phyloP scores from a whole-genome alignment of 2,888 invertebrate genomes.

The Disparrhopalites patrizii region DNA sequence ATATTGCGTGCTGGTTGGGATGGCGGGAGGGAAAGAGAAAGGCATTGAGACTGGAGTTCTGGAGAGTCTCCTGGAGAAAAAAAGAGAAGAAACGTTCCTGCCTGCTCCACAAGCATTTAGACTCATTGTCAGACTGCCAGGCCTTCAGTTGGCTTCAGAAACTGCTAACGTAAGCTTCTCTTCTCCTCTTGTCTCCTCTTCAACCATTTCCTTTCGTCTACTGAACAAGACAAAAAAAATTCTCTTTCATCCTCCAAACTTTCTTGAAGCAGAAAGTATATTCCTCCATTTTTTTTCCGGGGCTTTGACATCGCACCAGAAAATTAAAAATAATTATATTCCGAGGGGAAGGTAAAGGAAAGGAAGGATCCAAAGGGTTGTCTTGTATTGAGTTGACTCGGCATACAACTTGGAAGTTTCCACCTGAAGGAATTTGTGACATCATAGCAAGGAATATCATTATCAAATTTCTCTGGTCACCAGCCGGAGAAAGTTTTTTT shows the following conservation, averaged over 20 bases:
- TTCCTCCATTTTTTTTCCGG: too few relatives aligned
- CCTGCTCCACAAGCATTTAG: constrained; percentile 4
- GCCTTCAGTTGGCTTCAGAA: constrained; percentile 22
- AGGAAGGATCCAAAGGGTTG: too few relatives aligned
- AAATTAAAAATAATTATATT: too few relatives aligned
- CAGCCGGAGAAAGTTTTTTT: too few relatives aligned
- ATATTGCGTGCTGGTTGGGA: too few relatives aligned
- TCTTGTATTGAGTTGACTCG: too few relatives aligned
- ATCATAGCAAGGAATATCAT: too few relatives aligned
- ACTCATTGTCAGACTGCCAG: constrained; percentile 17
- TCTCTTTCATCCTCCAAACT: background rate
- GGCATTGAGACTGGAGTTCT: too few relatives aligned
- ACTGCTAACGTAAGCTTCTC: constrained; percentile 19
- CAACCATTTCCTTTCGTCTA: background rate
- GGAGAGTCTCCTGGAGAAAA: background rate
- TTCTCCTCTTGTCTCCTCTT: background rate
- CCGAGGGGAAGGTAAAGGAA: background rate
- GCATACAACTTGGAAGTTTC: too few relatives aligned
- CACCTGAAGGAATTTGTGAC: background rate
- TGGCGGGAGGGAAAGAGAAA: constrained; percentile 18
- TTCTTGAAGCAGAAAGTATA: background rate
- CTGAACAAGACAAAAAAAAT: too few relatives aligned
- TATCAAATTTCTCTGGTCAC: too few relatives aligned
- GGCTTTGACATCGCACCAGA: too few relatives aligned
- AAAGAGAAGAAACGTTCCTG: constrained; percentile 5